Evolutionary conservation across 1,140 invertebrate species (phyloP).

Genomic region (Capitella teleta): DNA sequence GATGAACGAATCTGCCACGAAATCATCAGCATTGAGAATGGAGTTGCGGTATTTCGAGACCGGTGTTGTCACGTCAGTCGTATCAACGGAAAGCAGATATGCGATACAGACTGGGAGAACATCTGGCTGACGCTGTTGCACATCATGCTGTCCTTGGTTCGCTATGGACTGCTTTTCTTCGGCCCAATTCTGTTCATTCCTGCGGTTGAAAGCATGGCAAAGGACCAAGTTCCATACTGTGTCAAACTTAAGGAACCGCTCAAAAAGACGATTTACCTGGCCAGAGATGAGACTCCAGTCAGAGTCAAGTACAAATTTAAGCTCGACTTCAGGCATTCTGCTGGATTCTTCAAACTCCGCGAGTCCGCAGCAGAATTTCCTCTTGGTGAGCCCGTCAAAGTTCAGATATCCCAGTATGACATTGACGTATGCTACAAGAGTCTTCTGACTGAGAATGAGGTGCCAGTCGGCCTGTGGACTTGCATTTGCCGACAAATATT

Average conservation of each 20-base stretch:
- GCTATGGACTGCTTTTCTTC: conserved; percentile 31
- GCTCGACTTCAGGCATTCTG: conserved; percentile 8
- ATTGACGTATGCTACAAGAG: conserved; percentile 13
- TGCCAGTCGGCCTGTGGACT: conserved; percentile 9
- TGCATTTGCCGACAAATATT: conserved; percentile 7
- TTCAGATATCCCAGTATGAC: conserved; percentile 10
- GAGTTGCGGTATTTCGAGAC: conserved; percentile 10
- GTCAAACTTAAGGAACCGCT: conserved; percentile 13
- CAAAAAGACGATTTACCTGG: conserved; percentile 4
- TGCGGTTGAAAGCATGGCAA: conserved; percentile 19
- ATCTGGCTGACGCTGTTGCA: conserved; percentile 33
- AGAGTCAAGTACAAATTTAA: conserved; percentile 7
- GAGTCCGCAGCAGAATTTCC: not conserved
- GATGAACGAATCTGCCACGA: conserved; percentile 22
- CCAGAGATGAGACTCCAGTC: not conserved
- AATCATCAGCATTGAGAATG: not conserved
- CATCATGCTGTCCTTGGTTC: conserved; percentile 24
- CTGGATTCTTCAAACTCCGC: not conserved
- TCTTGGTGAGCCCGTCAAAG: conserved; percentile 2
- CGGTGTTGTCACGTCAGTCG: conserved; percentile 5
- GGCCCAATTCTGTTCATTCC: conserved; percentile 26
- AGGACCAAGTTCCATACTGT: conserved; percentile 9
- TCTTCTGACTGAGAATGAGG: conserved; percentile 12
- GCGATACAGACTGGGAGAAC: conserved; percentile 17
- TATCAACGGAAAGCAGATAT: not conserved